Evolutionary conservation across 1,140 invertebrate genomes (phyloP).

Genomic region (Musca domestica): DNA sequence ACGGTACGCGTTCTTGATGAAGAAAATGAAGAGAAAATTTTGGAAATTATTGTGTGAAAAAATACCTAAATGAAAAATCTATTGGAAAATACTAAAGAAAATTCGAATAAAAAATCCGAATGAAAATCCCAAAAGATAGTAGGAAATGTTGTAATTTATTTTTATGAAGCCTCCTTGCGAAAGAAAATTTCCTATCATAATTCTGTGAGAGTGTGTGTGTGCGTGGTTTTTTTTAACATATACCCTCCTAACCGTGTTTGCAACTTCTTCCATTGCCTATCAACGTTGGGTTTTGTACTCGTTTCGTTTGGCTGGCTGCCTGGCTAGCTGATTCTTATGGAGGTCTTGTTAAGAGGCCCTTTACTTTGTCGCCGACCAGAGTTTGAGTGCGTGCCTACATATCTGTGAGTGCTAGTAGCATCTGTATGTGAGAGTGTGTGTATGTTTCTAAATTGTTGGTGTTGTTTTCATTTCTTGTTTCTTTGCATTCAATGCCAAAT

Average conservation of each 20-base stretch:
- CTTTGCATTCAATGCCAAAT: constrained; percentile 16
- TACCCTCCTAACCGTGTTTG: not conserved
- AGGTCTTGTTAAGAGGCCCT: not conserved
- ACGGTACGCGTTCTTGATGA: constrained; percentile 11
- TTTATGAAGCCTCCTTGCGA: not conserved
- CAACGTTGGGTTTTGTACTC: constrained; percentile 1
- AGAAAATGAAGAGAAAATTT: not conserved
- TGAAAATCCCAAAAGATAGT: not conserved
- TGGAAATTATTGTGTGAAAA: not conserved
- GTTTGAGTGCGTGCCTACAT: not conserved
- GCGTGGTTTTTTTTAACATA: constrained; percentile 1
- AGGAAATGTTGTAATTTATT: not conserved
- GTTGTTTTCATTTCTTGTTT: not conserved
- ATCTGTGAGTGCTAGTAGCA: not conserved
- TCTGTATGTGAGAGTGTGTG: not conserved
- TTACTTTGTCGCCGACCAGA: not conserved
- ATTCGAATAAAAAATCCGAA: not conserved
- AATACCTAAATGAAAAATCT: not conserved
- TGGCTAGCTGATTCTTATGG: not conserved
- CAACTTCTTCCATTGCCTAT: not conserved
- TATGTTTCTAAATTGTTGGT: not conserved
- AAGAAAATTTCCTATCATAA: constrained; percentile 1
- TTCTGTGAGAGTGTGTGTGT: not conserved
- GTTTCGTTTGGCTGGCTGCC: constrained; percentile 4
- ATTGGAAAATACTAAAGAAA: not conserved